Evolutionary conservation across 1,140 invertebrate species (phyloP), one percentile per base, ranked within the genome.

Genomic region (Drosophila rhopaloa): DNA sequence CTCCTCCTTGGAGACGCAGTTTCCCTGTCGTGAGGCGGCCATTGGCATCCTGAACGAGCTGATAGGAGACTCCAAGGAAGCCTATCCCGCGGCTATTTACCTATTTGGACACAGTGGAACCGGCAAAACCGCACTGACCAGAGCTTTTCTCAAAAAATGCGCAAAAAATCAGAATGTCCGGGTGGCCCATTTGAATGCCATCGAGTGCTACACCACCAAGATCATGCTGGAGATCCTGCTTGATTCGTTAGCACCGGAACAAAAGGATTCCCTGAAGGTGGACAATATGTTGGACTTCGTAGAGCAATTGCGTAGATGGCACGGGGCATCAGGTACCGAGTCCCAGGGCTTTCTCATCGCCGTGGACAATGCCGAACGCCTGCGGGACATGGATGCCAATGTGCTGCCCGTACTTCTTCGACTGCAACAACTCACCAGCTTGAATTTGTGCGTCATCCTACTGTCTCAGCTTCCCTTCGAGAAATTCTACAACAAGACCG

Each of bases 201-300:
- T 97, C 6, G 97, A 98, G 90, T 96, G 96, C 84, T 96, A 96
- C 81, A 94, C 94, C n/a, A 92, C 93, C 2, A 95, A 95, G 93
- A 95, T 97, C 54, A 93, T 98, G 43, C 96, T 95, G 81, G 96
- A 97, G 92, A 94, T 94, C n/a, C 95, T 97, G 19, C 68, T 97
- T 27, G 94, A 94, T 48, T 94, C 94, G 56, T 91, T 98, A 7
- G 55, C 56, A 11, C 6, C 19, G 7, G 32, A 51, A 11, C 5
- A 51, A 7, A 48, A 32, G 6, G 55, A 32, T 4, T 11, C 61
- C 0, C 38, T 93, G 5, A 93, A 94, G 92, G 96, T 96, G 84
- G 96, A 97, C 57, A 95, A 95, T 77, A 93, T 97, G 79, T 94
- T 95, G 76, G 96, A 96, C 77, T 96, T 97, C 86, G 92, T 96